phyloP scores from a whole-genome alignment of 2,113 vertebrate genomes.

The Otis tarda region DNA sequence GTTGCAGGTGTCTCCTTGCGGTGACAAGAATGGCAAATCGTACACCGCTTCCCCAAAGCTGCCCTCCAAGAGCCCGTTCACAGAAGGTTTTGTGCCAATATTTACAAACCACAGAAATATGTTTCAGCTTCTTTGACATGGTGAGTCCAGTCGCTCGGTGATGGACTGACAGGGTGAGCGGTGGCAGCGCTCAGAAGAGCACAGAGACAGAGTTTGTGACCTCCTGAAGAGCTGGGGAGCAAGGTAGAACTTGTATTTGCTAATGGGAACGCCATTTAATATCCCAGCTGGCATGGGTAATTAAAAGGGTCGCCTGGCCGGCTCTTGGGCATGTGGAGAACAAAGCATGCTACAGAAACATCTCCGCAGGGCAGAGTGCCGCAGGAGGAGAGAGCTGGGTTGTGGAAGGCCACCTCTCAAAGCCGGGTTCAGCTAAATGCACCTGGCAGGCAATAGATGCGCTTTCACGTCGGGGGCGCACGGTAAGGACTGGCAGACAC shows the following conservation, averaged over 20 bases:
- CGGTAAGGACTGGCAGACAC: not conserved
- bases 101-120: not conserved
- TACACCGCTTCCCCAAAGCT: not conserved
- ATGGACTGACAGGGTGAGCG: not conserved
- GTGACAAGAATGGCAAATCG: not conserved
- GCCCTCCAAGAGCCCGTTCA: not conserved
- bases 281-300: not conserved
- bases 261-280: not conserved
- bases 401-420: not conserved
- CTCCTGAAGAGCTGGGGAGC: not conserved
- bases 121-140: not conserved
- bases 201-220: not conserved
- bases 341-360: not conserved
- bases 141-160: not conserved
- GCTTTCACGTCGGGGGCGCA: not conserved
- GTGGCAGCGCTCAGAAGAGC: not conserved
- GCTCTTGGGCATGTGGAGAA: not conserved
- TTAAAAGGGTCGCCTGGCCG: not conserved
- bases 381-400: not conserved
- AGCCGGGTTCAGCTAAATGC: not conserved
- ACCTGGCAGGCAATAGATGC: not conserved
- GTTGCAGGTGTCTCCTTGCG: not conserved
- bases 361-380: not conserved
- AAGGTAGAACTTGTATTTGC: not conserved
- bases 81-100: not conserved